These are phyloP conservation scores for Cyclina sinensis DNA, from an alignment of 1,140 invertebrate species.

Conservation along the genomic window DNA sequence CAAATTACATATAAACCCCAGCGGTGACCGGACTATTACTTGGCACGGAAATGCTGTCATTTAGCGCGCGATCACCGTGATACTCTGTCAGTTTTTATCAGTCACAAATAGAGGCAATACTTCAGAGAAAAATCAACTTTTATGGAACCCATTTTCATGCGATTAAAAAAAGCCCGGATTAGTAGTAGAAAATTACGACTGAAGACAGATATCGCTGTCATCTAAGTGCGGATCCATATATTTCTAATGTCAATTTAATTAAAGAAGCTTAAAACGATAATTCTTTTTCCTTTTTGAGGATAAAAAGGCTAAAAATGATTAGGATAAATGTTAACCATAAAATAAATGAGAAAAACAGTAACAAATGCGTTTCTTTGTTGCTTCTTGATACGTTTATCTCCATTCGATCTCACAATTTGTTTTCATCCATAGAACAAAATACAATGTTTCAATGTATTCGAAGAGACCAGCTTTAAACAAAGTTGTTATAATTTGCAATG, in stretches of 20 bases:
- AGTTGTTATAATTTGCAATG: no score
- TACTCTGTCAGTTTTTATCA: neutral
- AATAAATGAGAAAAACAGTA: no score
- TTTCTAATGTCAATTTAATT: neutral
- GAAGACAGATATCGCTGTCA: neutral
- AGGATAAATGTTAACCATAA: no score
- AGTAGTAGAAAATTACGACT: neutral
- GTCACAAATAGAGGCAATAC: neutral
- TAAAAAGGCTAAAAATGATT: no score
- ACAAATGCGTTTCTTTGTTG: no score
- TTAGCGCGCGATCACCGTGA: neutral
- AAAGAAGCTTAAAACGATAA: no score
- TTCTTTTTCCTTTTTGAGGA: no score
- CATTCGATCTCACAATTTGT: no score
- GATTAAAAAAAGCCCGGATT: neutral
- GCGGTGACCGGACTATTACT: neutral
- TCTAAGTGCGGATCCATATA: neutral
- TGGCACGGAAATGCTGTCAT: conserved; percentile 19
- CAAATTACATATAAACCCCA: conserved; percentile 45
- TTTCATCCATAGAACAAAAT: no score
- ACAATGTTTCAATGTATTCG: no score
- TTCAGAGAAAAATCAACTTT: neutral
- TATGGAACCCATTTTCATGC: neutral
- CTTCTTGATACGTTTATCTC: no score
- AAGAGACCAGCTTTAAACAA: no score